These are phyloP conservation scores for Lypha dubia DNA, from an alignment of 2,888 invertebrate species.

Conservation along the genomic window DNA sequence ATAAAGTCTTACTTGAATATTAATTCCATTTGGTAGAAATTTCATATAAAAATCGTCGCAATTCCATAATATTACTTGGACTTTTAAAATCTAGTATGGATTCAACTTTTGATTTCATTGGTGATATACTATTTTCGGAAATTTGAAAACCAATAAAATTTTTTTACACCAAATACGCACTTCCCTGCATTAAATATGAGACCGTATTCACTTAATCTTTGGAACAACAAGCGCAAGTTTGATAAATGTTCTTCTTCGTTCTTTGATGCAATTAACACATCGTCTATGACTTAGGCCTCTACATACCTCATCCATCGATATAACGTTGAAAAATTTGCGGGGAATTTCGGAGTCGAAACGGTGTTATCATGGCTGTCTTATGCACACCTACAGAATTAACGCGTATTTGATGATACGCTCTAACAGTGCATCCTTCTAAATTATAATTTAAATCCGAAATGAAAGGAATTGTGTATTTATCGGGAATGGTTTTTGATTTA, in stretches of 20 bases:
- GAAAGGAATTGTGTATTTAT: conserved; percentile 8
- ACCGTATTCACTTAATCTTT: conserved; percentile 10
- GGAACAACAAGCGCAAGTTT: background rate
- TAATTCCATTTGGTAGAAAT: background rate
- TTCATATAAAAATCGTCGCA: conserved; percentile 2
- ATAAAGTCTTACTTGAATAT: conserved; percentile 5
- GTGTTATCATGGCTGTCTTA: background rate
- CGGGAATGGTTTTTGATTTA: background rate
- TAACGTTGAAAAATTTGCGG: conserved; percentile 10
- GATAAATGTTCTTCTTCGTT: background rate
- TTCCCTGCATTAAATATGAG: background rate
- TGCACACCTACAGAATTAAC: conserved; percentile 2
- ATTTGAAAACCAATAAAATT: conserved; percentile 15
- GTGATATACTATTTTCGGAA: background rate
- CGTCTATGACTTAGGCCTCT: conserved; percentile 1
- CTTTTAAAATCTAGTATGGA: conserved; percentile 3
- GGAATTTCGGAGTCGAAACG: conserved; percentile 4
- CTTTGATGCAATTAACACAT: background rate
- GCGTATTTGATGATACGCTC: conserved; percentile 5
- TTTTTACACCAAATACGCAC: conserved; percentile 18
- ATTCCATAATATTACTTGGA: background rate
- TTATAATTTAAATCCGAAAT: conserved; percentile 4
- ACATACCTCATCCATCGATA: conserved; percentile 19
- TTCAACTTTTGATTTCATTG: conserved; percentile 18
- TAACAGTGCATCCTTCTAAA: background rate